Evolutionary conservation across 1,140 invertebrate species (phyloP), one percentile per base, ranked within the genome.

Genomic region (Colletes latitarsis): DNA sequence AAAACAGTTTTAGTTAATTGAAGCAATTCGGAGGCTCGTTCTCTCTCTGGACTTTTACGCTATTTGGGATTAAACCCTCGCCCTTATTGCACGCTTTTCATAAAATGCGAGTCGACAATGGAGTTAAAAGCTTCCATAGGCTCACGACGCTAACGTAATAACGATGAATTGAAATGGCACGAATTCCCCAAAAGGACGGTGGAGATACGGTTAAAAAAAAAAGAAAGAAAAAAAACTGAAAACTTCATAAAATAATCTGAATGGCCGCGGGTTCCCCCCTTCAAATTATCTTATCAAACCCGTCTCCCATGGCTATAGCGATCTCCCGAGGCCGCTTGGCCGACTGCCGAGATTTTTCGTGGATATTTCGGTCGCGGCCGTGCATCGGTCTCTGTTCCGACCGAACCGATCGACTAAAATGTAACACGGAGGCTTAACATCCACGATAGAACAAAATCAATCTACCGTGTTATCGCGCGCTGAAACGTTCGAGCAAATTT

Each of bases 321-420:
- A 72, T 82, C 55, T 82, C 82, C 78, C 85, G 88, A 89, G 85
- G 86, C 84, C 75, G 81, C 76, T 88, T 90, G 89, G 89, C 89
- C 68, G 39, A 12, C 62, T 82, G 90, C 90, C 90, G 88, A 91
- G 82, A 90, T 89, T 89, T 91, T 90, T 90, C 83, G 63, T 52
- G 85, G 89, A 86, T 91, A 91, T 91, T 91, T 91, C 90, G 89
- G 89, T 90, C 89, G 82, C 82, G 75, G 81, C 75, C 69, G 84
- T 86, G 83, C 84, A 89, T 88, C 84, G 84, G 77, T 83, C 82
- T 68, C 71, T 80, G 78, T 71, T 75, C 71, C 62, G 78, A 17
- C 21, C 41, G 52, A 52, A 62, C 49, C 58, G 30, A 55, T 57
- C 52, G 60, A 73, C 39, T 43, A 55, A 66, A 55, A 72, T 75